Conservation (phyloP, 2,888 invertebrate species). For the Stratiomys singularior region DNA sequence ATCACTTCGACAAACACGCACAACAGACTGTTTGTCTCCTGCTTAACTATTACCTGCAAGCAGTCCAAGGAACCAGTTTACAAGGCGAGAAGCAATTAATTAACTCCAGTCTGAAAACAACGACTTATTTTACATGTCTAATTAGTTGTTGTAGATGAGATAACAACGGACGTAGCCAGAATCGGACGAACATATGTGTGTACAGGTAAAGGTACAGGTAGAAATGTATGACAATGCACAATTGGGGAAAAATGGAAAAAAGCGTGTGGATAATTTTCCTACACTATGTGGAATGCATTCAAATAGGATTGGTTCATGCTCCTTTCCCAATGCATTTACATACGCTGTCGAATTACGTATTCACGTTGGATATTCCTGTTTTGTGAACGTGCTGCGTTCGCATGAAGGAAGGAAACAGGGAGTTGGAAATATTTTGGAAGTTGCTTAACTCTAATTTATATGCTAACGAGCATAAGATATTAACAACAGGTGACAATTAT, state of each 20-base stretch:
- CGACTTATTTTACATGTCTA: conserved; percentile 62
- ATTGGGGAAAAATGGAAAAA: neutral
- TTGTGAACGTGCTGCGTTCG: conserved; percentile 17
- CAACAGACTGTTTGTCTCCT: conserved; percentile 37
- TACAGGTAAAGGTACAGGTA: too few species aligned
- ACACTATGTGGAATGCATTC: conserved; percentile 16
- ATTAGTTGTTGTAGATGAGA: conserved; percentile 60
- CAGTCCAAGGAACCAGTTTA: conserved; percentile 29
- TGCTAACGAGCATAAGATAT: conserved; percentile 36
- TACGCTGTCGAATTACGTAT: conserved; percentile 8
- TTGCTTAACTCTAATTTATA: conserved; percentile 23
- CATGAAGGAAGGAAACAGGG: conserved; percentile 23
- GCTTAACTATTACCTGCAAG: neutral
- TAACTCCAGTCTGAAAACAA: conserved; percentile 56
- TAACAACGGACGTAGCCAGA: conserved; percentile 39
- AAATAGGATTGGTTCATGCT: neutral
- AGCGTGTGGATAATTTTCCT: conserved; percentile 19
- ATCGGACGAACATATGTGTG: neutral
- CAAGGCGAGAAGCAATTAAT: conserved; percentile 53
- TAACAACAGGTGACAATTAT: conserved; percentile 41
- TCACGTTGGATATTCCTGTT: neutral
- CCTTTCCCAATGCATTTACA: neutral
- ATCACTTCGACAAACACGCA: conserved; percentile 3
- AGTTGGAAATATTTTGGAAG: neutral
- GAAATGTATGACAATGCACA: neutral